These are phyloP conservation scores for Nemapogon koenigi DNA, from an alignment of 2,888 invertebrate genomes.

Conservation along the genomic window DNA sequence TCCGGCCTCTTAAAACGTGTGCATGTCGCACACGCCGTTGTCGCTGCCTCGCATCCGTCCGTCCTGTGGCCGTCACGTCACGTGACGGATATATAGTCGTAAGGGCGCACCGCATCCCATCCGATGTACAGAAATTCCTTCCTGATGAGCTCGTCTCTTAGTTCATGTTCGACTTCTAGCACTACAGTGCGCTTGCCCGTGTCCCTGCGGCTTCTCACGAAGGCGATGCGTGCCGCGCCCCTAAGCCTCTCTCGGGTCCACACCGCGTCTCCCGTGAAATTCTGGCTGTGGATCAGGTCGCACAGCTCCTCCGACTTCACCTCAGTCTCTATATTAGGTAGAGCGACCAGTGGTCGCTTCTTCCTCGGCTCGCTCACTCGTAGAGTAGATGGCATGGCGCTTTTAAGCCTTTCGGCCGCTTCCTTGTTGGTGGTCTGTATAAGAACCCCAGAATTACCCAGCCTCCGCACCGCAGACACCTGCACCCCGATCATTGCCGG, in stretches of 20 bases:
- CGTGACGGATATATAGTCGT: constrained; percentile 13
- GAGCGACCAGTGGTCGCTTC: background rate
- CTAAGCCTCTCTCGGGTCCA: background rate
- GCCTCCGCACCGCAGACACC: background rate
- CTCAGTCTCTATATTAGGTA: background rate
- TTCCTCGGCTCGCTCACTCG: background rate
- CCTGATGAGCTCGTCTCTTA: background rate
- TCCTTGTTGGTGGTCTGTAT: background rate
- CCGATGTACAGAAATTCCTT: constrained; percentile 13
- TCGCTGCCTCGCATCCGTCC: constrained; percentile 9
- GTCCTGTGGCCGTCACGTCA: constrained; percentile 19
- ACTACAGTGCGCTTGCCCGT: constrained; percentile 4
- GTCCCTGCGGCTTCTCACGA: background rate
- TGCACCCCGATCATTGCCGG: background rate
- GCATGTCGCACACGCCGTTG: constrained; percentile 19
- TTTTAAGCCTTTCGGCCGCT: background rate
- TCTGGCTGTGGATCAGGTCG: constrained; percentile 2
- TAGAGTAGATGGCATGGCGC: background rate
- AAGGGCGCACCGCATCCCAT: constrained; percentile 13
- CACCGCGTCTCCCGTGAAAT: constrained; percentile 6
- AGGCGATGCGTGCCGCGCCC: background rate
- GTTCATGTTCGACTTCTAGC: constrained; percentile 12
- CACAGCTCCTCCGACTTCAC: background rate
- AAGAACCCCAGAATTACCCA: background rate
- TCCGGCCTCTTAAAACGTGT: constrained; percentile 13